Conservation (phyloP, 2,888 invertebrate species). For the Schizotus pectinicornis region DNA sequence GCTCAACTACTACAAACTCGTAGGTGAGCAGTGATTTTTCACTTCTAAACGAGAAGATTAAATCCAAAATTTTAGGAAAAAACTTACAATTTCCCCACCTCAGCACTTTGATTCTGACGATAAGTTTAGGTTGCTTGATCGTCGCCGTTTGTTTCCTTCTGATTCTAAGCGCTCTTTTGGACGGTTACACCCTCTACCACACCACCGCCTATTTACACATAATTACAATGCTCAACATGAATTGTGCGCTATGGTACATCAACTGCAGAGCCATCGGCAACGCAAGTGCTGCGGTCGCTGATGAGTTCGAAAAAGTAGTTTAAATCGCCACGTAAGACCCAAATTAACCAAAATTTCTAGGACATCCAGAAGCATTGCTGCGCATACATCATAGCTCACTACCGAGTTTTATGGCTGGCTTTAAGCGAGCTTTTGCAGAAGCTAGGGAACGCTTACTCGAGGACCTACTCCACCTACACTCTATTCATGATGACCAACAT, state of each 20-base stretch:
- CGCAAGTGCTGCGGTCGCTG: conserved; percentile 58
- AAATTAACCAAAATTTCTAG: conserved; percentile 48
- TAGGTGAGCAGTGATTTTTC: conserved; percentile 42
- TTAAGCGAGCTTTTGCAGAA: conserved; percentile 70
- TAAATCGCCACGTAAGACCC: neutral
- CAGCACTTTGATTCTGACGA: conserved; percentile 66
- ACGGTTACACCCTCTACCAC: conserved; percentile 69
- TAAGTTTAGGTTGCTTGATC: conserved; percentile 68
- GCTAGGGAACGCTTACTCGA: conserved; percentile 70
- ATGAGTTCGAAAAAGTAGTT: conserved; percentile 52
- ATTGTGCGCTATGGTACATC: conserved; percentile 74
- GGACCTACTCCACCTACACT: conserved; percentile 71
- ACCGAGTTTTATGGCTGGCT: conserved; percentile 69
- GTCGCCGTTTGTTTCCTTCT: conserved; percentile 67
- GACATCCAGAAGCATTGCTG: conserved; percentile 65
- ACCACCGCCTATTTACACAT: conserved; percentile 70
- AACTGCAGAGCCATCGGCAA: conserved; percentile 71
- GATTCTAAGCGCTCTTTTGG: conserved; percentile 66
- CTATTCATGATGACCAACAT: conserved; percentile 73
- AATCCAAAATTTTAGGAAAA: conserved; percentile 56
- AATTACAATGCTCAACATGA: conserved; percentile 76
- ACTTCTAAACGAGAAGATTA: neutral
- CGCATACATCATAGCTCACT: conserved; percentile 65
- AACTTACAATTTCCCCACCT: conserved; percentile 68
- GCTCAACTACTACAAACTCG: conserved; percentile 59